These are phyloP conservation scores for Scaptomyza tumidula DNA, from an alignment of 2,888 invertebrate genomes.

Conservation along the genomic window DNA sequence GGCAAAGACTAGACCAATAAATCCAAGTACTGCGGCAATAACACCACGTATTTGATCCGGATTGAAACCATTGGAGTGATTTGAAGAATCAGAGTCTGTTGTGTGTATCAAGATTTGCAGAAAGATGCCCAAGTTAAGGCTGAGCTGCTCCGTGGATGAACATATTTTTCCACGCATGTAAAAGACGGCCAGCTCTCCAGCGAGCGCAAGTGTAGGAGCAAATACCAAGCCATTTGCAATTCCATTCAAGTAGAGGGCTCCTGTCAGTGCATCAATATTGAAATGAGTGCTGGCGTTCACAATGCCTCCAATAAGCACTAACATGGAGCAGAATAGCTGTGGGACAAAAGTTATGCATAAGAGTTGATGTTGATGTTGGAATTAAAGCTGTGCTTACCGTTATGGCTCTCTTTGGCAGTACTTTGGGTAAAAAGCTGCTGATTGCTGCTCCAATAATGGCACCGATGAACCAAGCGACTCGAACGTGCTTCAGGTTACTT, in stretches of 20 bases:
- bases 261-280: conserved; percentile 35
- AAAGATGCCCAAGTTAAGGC: conserved; percentile 67
- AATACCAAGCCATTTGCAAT: conserved; percentile 73
- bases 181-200: conserved; percentile 66
- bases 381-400: conserved; percentile 20
- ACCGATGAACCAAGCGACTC: conserved; percentile 78
- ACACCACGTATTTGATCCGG: conserved; percentile 52
- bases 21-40: conserved; percentile 50
- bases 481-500: conserved; percentile 23
- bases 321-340: conserved; percentile 49
- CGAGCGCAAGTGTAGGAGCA: conserved; percentile 66
- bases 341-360: background rate
- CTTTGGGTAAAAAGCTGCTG: conserved; percentile 57
- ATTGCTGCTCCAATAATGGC: conserved; percentile 74
- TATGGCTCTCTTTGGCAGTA: conserved; percentile 54
- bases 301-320: conserved; percentile 68
- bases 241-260: conserved; percentile 74
- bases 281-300: conserved; percentile 46
- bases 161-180: conserved; percentile 63
- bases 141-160: conserved; percentile 55
- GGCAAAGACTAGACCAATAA: conserved; percentile 40
- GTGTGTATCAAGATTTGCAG: conserved; percentile 55
- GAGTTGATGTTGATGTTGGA: background rate
- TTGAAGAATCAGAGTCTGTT: background rate
- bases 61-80: conserved; percentile 7